phyloP scores from a whole-genome alignment of 1,140 invertebrate species.

The Micrasema minimum region DNA sequence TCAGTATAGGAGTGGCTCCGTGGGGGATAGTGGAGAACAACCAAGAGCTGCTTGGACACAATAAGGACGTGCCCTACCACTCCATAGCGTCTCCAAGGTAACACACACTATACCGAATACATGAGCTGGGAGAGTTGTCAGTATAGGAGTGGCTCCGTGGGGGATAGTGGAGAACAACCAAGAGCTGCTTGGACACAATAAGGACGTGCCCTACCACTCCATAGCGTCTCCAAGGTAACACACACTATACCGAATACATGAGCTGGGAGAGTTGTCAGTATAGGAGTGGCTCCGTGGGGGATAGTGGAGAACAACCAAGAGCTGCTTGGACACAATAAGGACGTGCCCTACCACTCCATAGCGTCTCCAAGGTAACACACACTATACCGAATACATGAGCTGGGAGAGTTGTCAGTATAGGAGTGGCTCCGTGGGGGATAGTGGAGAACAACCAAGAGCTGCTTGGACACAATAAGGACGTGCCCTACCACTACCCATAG shows the following conservation, averaged over 20 bases:
- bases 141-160: constrained; percentile 98
- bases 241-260: too few species aligned
- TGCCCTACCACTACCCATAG: too few species aligned
- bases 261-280: constrained; percentile 90
- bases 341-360: constrained; percentile 87
- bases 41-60: constrained; percentile 87
- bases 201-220: constrained; percentile 87
- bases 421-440: too few species aligned
- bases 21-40: constrained; percentile 98
- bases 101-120: too few species aligned
- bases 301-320: constrained; percentile 95
- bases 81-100: constrained; percentile 88
- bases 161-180: constrained; percentile 95
- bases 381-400: too few species aligned
- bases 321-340: constrained; percentile 84
- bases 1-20: constrained; percentile 96
- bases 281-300: constrained; percentile 98
- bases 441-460: too few species aligned
- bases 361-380: constrained; percentile 89
- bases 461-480: too few species aligned
- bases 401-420: too few species aligned
- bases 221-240: constrained; percentile 88
- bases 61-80: constrained; percentile 86
- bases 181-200: constrained; percentile 85
- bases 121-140: constrained; percentile 91